phyloP scores from a whole-genome alignment of 2,113 vertebrate genomes.

The Ictalurus punctatus region DNA sequence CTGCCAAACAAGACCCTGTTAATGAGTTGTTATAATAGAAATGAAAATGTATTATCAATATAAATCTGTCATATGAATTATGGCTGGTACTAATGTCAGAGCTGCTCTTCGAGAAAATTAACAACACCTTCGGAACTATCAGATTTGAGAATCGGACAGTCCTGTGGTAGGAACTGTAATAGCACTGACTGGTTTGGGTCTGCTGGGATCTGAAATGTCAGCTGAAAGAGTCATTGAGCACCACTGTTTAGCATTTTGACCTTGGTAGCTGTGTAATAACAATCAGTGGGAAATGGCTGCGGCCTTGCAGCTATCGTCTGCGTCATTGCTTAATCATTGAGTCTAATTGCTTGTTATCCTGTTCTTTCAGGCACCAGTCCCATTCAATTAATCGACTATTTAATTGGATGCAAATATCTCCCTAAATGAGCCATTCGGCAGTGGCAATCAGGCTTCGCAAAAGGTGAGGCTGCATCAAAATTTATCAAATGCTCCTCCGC shows the following conservation, averaged over 20 bases:
- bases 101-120: not conserved
- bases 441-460: not conserved
- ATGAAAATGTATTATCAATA: not conserved
- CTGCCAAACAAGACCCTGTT: not conserved
- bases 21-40: not conserved
- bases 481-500: not conserved
- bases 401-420: constrained; percentile 53
- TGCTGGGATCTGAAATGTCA: not conserved
- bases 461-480: constrained; percentile 7
- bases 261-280: constrained; percentile 37
- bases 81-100: not conserved
- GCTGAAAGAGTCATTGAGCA: not conserved
- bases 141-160: not conserved
- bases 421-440: constrained; percentile 38
- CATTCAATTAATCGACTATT: constrained; percentile 57
- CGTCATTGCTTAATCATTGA: constrained; percentile 50
- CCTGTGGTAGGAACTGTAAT: not conserved
- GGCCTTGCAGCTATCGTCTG: constrained; percentile 30
- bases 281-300: constrained; percentile 45
- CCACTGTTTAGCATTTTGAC: constrained; percentile 9
- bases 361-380: constrained; percentile 47
- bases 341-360: constrained; percentile 56
- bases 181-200: not conserved
- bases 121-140: not conserved
- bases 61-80: not conserved